Percentiles rank a stretch among this genome's conserved stretches.
Evolutionary conservation across 2,888 invertebrate genomes (phyloP).

Genomic region (Eilema depressum): DNA sequence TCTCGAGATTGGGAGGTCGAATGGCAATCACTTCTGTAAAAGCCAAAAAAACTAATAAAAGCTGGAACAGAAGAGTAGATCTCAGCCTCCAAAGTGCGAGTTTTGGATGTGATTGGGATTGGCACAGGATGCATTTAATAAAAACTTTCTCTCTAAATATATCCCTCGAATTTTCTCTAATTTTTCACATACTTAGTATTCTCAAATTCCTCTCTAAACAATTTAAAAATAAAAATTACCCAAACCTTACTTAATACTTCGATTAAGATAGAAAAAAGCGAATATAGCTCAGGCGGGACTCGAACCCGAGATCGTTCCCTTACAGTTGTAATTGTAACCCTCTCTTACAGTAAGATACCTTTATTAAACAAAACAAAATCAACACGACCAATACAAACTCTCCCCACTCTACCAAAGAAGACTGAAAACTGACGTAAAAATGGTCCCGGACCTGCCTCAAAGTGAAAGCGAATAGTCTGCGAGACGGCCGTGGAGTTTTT

Average conservation of each 20-base stretch:
- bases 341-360: too few species aligned
- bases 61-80: neutral
- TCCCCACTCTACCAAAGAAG: conserved; percentile 64
- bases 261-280: too few species aligned
- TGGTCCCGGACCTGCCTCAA: conserved; percentile 83
- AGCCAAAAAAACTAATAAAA: neutral
- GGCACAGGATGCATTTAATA: neutral
- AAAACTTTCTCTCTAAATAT: too few species aligned
- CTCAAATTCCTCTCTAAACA: neutral
- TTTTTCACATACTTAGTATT: neutral
- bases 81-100: neutral
- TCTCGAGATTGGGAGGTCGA: too few species aligned
- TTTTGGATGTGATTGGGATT: neutral
- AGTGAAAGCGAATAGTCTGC: conserved; percentile 69
- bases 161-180: too few species aligned
- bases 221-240: neutral
- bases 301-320: too few species aligned
- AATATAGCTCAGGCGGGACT: too few species aligned
- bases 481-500: conserved; percentile 60
- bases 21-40: neutral
- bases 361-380: neutral
- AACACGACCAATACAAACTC: conserved; percentile 58
- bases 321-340: too few species aligned
- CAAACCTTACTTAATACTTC: neutral
- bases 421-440: conserved; percentile 85